Percentiles rank a stretch among this genome's conserved stretches.
phyloP scores from a whole-genome alignment of 1,140 invertebrate genomes.

The Temnothorax curvispinosus region DNA sequence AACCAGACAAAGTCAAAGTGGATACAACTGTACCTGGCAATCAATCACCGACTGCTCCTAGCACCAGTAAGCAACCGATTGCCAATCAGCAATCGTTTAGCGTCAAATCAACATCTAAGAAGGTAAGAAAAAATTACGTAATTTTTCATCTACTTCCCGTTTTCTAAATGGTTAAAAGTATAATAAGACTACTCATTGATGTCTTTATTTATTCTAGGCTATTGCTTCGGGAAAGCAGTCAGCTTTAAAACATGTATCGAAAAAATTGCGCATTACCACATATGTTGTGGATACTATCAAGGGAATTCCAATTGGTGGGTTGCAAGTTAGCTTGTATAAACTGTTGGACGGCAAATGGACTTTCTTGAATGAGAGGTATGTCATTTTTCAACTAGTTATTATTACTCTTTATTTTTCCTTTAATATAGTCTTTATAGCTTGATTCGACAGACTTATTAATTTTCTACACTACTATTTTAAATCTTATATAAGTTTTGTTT shows the following conservation, averaged over 20 bases:
- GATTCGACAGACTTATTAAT: not conserved
- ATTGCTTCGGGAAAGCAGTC: not conserved
- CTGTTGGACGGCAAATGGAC: slow-evolving; percentile 88
- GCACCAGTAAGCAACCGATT: slow-evolving; percentile 66
- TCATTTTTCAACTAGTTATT: slow-evolving; percentile 11
- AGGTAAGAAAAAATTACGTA: not conserved
- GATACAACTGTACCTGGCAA: not conserved
- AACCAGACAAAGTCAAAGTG: not conserved
- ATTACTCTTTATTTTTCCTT: not conserved
- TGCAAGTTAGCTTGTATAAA: slow-evolving; percentile 89
- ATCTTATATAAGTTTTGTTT: not conserved
- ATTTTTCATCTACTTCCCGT: not conserved
- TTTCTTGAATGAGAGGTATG: slow-evolving; percentile 87
- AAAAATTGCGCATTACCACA: slow-evolving; percentile 86
- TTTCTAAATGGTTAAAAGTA: not conserved
- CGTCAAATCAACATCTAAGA: not conserved
- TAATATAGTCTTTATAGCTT: slow-evolving; percentile 6
- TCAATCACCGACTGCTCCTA: slow-evolving; percentile 21
- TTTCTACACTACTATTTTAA: not conserved
- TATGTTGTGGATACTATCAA: slow-evolving; percentile 89
- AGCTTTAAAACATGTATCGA: slow-evolving; percentile 38
- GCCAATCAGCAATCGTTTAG: not conserved
- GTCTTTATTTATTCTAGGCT: not conserved
- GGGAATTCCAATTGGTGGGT: slow-evolving; percentile 87
- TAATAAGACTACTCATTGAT: not conserved